Evolutionary conservation across 1,140 invertebrate genomes (phyloP).

Genomic region (Pseudobourletiella spinata): DNA sequence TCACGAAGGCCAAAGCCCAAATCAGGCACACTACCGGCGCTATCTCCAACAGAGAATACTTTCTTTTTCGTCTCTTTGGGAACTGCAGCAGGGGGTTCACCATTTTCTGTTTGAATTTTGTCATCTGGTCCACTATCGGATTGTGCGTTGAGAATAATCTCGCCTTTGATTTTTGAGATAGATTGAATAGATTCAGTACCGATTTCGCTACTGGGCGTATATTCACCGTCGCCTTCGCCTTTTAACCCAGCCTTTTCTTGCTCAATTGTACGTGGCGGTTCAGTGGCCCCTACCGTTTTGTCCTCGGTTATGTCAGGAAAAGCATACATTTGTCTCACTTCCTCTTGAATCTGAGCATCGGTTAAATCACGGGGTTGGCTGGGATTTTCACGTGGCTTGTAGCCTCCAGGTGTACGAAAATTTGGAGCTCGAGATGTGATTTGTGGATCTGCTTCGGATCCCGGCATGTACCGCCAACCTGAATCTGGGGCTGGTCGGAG

Average conservation of each 20-base stretch:
- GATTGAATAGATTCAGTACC: too few relatives aligned
- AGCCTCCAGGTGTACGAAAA: constrained; percentile 26
- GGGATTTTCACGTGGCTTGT: constrained; percentile 17
- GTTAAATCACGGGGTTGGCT: constrained; percentile 19
- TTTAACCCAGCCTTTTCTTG: background rate
- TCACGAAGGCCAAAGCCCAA: constrained; percentile 40
- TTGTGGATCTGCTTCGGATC: constrained; percentile 14
- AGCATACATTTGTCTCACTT: constrained; percentile 28
- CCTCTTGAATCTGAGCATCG: constrained; percentile 19
- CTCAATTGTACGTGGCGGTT: background rate
- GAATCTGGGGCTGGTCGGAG: background rate
- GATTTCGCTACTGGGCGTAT: background rate
- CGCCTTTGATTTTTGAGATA: background rate
- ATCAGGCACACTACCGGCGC: constrained; percentile 40
- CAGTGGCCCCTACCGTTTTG: background rate
- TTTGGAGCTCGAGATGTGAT: constrained; percentile 22
- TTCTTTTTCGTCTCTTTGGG: constrained; percentile 36
- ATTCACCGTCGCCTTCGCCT: background rate
- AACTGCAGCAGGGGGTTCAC: constrained; percentile 2
- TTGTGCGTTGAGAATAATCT: background rate
- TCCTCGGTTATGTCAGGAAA: constrained; percentile 4
- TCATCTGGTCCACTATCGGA: background rate
- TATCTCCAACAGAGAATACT: constrained; percentile 39
- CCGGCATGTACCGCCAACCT: constrained; percentile 9
- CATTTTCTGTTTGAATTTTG: background rate